These are phyloP conservation scores for Mormyrus hasselquistii DNA, from an alignment of 2,797 vertebrate genomes.

Conservation along the genomic window DNA sequence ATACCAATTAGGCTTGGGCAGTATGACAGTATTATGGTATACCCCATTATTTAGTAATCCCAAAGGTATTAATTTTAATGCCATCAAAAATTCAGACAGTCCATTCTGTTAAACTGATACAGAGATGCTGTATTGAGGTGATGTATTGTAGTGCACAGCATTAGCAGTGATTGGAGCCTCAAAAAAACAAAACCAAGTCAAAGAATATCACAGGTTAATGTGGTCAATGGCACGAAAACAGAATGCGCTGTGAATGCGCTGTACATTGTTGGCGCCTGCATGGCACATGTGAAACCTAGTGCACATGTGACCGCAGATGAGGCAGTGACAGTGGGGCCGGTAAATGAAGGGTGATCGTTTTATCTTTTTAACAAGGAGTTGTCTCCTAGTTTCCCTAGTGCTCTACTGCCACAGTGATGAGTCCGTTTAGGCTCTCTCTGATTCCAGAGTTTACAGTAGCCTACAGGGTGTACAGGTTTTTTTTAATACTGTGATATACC, in stretches of 20 bases:
- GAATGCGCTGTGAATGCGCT: neutral
- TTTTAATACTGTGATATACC: neutral
- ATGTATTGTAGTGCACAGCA: neutral
- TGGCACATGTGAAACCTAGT: neutral
- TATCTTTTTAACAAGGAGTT: neutral
- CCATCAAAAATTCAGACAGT: neutral
- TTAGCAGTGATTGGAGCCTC: neutral
- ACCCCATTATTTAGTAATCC: neutral
- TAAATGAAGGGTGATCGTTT: neutral
- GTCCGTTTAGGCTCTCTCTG: neutral
- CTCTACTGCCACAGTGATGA: neutral
- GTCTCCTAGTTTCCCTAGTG: neutral
- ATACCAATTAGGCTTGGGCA: neutral
- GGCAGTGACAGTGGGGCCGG: neutral
- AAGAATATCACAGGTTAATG: neutral
- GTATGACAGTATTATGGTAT: neutral
- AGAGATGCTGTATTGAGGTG: neutral
- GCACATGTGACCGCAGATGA: neutral
- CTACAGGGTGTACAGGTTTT: neutral
- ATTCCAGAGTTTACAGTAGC: neutral
- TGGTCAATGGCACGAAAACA: neutral
- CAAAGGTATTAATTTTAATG: neutral
- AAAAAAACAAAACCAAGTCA: neutral
- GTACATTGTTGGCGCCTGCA: neutral
- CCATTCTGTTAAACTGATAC: neutral